Evolutionary conservation across 2,888 invertebrate genomes (phyloP), one percentile per base, ranked within the genome.

Genomic region (Aporophyla nigra): DNA sequence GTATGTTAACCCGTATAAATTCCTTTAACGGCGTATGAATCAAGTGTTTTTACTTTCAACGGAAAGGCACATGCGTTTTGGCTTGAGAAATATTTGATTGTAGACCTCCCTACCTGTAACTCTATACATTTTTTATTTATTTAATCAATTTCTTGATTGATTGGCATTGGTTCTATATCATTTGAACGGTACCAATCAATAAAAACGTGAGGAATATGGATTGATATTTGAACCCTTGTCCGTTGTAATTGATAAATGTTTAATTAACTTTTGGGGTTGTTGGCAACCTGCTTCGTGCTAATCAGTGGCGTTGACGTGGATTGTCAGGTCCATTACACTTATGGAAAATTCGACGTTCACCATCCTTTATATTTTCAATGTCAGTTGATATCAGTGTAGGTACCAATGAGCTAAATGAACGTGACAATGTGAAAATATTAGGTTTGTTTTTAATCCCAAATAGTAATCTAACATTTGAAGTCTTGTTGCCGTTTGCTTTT

Each of bases 21-120:
- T 81, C 79, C 72, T 84, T 88, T 87, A 71, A 82, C 75, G 78
- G 71, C 71, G 69, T 71, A 85, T 82, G 81, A 78, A 82, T 86
- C 79, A 78, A 80, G 74, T 83, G 71, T 81, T 86, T 82, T 76
- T 83, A 83, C 76, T 86, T 83, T 85, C 63, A 24, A 63, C 46
- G 71, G 69, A 66, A 56, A 43, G 56, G 61, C 76, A 67, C 67
- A 77, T 71, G 85, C 70, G 85, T 72, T 72, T 82, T 82, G 54
- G 72, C 46, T 75, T 69, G 63, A 69, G 61, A 68, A 68, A 76
- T 76, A 71, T 74, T 82, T 74, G 71, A 85, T 71, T 65, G 81
- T 76, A 49, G n/a, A 68, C 56, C 61, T 69, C 51, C 62, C 14
- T 43, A 63, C 58, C 49, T 43, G 63, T 70, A 24, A 27, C 12